A percentile compares a stretch with the other conserved stretches of the same genome.
These are phyloP conservation scores for Xanthia icteritia DNA, from an alignment of 2,888 invertebrate genomes.

Conservation along the genomic window DNA sequence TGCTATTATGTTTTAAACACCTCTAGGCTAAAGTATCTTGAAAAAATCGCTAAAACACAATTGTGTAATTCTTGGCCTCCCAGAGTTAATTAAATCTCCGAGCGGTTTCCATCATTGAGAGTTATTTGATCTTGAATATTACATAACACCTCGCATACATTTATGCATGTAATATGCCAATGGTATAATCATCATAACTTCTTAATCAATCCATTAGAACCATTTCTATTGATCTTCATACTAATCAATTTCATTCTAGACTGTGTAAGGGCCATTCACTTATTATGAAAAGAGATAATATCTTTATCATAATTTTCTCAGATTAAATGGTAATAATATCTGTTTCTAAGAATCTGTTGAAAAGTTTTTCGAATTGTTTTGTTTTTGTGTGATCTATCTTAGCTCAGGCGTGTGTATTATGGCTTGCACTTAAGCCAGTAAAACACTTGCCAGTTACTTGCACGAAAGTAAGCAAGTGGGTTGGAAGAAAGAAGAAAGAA, in stretches of 20 bases:
- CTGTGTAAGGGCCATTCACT: background rate
- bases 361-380: slow-evolving; percentile 5
- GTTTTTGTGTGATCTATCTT: background rate
- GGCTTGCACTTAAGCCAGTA: background rate
- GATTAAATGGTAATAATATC: slow-evolving; percentile 14
- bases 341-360: background rate
- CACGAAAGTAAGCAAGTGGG: background rate
- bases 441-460: background rate
- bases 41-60: background rate
- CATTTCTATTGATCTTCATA: slow-evolving; percentile 35
- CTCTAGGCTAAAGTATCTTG: too few relatives aligned
- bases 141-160: slow-evolving; percentile 35
- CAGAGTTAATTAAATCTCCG: background rate
- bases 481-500: too few relatives aligned
- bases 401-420: background rate
- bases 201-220: slow-evolving; percentile 21
- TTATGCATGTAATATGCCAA: slow-evolving; percentile 34
- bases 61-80: background rate
- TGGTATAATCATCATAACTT: slow-evolving; percentile 27
- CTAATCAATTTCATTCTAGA: slow-evolving; percentile 23
- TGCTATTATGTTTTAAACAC: background rate
- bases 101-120: background rate
- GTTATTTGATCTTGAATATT: slow-evolving; percentile 13
- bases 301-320: slow-evolving; percentile 2
- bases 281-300: slow-evolving; percentile 1